These are phyloP conservation scores for Macrosoma leucophasiata DNA, from an alignment of 2,888 invertebrate genomes.

Conservation along the genomic window DNA sequence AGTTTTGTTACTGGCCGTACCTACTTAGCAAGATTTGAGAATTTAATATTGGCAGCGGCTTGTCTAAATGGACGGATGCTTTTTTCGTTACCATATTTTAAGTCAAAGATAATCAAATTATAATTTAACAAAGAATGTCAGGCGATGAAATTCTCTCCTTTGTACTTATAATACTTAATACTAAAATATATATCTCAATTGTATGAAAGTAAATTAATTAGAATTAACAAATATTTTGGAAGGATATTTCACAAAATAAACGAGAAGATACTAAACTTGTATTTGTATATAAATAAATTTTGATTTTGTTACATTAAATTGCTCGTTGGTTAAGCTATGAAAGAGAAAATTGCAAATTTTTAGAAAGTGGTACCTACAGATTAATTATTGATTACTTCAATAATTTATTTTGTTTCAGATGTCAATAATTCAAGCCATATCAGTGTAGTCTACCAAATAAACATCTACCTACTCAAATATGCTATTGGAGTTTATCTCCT, in stretches of 20 bases:
- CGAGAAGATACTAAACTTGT: too few relatives aligned
- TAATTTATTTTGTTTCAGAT: conserved; percentile 3
- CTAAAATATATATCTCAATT: too few relatives aligned
- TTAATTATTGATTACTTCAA: neutral
- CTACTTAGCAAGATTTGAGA: conserved; percentile 48
- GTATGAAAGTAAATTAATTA: too few relatives aligned
- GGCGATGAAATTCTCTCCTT: conserved; percentile 25
- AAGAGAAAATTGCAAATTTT: too few relatives aligned
- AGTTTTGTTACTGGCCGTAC: too few relatives aligned
- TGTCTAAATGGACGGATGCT: conserved; percentile 53
- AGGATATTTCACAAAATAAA: too few relatives aligned
- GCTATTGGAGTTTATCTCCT: too few relatives aligned
- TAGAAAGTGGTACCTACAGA: neutral
- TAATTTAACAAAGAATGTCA: conserved; percentile 34
- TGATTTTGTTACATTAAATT: neutral
- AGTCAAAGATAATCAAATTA: conserved; percentile 52
- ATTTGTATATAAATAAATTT: conserved; percentile 2
- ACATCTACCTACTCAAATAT: too few relatives aligned
- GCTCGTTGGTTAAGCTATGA: too few relatives aligned
- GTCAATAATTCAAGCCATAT: neutral
- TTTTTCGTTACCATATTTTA: conserved; percentile 55
- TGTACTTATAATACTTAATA: too few relatives aligned
- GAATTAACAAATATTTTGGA: too few relatives aligned
- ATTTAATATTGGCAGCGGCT: conserved; percentile 65
- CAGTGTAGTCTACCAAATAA: too few relatives aligned